phyloP scores from a whole-genome alignment of 2,797 vertebrate species.

The Kryptopterus vitreolus region DNA sequence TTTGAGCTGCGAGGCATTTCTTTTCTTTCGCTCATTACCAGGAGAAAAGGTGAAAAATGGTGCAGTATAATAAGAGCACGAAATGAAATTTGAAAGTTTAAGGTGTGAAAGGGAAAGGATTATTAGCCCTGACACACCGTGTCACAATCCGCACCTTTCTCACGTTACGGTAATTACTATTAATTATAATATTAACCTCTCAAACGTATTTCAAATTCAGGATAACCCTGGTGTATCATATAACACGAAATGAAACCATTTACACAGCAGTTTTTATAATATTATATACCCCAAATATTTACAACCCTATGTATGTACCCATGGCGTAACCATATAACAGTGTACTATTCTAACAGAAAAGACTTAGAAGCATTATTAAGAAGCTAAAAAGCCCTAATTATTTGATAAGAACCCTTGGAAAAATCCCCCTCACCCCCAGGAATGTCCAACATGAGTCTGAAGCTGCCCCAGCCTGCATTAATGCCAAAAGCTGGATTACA shows the following conservation, averaged over 20 bases:
- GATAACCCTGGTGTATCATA: neutral
- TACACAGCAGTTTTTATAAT: neutral
- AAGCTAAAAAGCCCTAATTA: slow-evolving; percentile 9
- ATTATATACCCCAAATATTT: neutral
- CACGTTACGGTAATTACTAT: slow-evolving; percentile 34
- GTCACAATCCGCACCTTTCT: slow-evolving; percentile 27
- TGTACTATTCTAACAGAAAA: neutral
- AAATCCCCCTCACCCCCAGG: neutral
- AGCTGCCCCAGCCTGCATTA: slow-evolving; percentile 14
- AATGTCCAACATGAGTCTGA: slow-evolving; percentile 17
- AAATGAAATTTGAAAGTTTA: slow-evolving; percentile 59
- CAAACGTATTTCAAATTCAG: neutral
- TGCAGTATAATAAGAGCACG: slow-evolving; percentile 50
- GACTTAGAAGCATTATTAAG: neutral
- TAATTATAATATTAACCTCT: neutral
- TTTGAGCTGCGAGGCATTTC: slow-evolving; percentile 49
- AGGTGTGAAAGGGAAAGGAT: slow-evolving; percentile 50
- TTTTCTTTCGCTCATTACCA: slow-evolving; percentile 49
- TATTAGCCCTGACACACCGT: slow-evolving; percentile 45
- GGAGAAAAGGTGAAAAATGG: slow-evolving; percentile 51
- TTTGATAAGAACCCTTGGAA: neutral
- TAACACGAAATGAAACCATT: neutral
- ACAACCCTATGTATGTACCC: slow-evolving; percentile 10
- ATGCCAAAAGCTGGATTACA: slow-evolving; percentile 28
- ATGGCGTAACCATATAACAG: neutral